A percentile compares a stretch with the other conserved stretches of the same genome.
Conservation (phyloP, 1,140 invertebrate genomes). For the Zaprionus davidi region DNA sequence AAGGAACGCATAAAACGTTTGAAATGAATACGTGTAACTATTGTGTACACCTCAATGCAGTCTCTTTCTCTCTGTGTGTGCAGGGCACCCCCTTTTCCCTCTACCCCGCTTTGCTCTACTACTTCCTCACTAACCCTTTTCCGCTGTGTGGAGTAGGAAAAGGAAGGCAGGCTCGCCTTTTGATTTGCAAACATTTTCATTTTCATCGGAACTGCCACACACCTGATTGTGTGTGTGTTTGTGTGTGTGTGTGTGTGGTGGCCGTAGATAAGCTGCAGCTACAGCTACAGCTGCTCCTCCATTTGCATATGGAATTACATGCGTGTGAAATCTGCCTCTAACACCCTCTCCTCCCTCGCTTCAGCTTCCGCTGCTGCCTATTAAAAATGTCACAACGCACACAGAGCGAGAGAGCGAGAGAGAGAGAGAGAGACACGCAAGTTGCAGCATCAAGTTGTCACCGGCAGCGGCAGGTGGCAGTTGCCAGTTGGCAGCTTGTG, state of each 20-base stretch:
- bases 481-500: slow-evolving; percentile 5
- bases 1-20: slow-evolving; percentile 77
- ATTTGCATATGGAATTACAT: slow-evolving; percentile 71
- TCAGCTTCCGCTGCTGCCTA: slow-evolving; percentile 13
- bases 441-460: slow-evolving; percentile 21
- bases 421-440: neutral
- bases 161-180: slow-evolving; percentile 33
- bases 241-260: slow-evolving; percentile 31
- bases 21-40: slow-evolving; percentile 77
- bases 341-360: neutral
- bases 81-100: no score
- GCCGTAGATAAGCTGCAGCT: slow-evolving; percentile 63
- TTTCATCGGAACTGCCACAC: slow-evolving; percentile 45
- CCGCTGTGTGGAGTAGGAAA: no score
- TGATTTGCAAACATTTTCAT: slow-evolving; percentile 75
- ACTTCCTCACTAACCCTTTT: neutral
- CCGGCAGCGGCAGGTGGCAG: slow-evolving; percentile 38
- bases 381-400: slow-evolving; percentile 39
- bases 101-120: neutral
- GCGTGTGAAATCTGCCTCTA: slow-evolving; percentile 41
- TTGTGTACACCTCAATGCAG: slow-evolving; percentile 40
- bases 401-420: neutral
- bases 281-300: slow-evolving; percentile 17
- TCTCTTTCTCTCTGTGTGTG: no score
- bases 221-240: slow-evolving; percentile 32